phyloP scores from a whole-genome alignment of 2,113 vertebrate genomes.

The Sarotherodon lohbergeri region DNA sequence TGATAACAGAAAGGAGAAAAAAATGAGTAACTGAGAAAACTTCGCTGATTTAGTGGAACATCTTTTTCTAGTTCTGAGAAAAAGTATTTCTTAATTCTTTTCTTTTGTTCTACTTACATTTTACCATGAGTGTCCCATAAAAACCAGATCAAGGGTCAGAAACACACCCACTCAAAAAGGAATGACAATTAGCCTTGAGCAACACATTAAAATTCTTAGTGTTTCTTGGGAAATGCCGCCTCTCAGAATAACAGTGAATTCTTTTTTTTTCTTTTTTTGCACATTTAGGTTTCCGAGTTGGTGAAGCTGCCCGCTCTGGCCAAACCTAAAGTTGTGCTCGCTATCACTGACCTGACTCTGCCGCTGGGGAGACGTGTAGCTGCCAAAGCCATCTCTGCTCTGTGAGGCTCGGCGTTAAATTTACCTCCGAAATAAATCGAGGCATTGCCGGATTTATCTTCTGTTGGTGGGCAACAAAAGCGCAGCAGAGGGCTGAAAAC shows the following conservation, averaged over 20 bases:
- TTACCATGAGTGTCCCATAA: not conserved
- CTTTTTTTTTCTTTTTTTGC: not conserved
- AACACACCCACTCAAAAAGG: not conserved
- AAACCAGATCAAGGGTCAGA: not conserved
- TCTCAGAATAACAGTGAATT: not conserved
- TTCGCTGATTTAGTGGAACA: not conserved
- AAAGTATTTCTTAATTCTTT: not conserved
- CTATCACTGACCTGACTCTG: constrained; percentile 92
- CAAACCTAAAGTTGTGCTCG: constrained; percentile 88
- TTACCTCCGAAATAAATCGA: not conserved
- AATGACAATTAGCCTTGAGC: not conserved
- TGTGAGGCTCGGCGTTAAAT: constrained; percentile 56
- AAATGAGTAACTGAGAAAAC: not conserved
- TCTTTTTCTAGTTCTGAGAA: not conserved
- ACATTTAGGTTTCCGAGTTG: constrained; percentile 85
- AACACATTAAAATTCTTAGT: not conserved
- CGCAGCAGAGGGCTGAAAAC: not conserved
- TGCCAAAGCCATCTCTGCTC: constrained; percentile 89
- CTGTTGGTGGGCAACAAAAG: not conserved
- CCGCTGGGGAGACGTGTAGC: constrained; percentile 92
- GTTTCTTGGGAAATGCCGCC: not conserved
- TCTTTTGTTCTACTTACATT: not conserved
- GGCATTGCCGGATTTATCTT: not conserved
- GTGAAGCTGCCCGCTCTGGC: constrained; percentile 93
- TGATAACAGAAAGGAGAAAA: not conserved